These are phyloP conservation scores for Acleris sparsana DNA, from an alignment of 2,888 invertebrate genomes.

Conservation along the genomic window DNA sequence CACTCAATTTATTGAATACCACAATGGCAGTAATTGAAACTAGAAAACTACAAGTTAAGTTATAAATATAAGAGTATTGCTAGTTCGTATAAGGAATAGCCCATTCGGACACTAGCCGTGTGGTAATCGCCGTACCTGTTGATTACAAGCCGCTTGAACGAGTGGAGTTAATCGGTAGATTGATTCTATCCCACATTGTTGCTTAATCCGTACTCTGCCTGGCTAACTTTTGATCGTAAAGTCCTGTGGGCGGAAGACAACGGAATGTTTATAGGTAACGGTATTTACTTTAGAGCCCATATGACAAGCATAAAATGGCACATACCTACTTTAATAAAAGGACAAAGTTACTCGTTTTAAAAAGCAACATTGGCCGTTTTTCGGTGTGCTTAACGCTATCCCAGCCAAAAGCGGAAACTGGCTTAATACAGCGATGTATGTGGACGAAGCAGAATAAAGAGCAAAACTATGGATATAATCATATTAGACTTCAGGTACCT, in stretches of 20 bases:
- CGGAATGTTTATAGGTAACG: neutral
- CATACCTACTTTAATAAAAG: too few species aligned
- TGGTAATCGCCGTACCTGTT: slow-evolving; percentile 34
- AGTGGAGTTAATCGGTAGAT: slow-evolving; percentile 28
- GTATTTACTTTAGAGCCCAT: too few species aligned
- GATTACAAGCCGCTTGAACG: slow-evolving; percentile 31
- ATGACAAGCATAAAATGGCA: too few species aligned
- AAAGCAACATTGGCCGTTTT: too few species aligned
- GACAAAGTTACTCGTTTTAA: too few species aligned
- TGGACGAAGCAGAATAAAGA: too few species aligned
- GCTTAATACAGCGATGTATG: too few species aligned
- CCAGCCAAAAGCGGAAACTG: too few species aligned
- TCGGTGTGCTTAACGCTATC: too few species aligned
- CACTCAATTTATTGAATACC: too few species aligned
- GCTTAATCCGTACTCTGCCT: slow-evolving; percentile 13
- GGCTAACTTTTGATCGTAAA: neutral
- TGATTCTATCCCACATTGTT: slow-evolving; percentile 26
- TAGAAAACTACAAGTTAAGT: too few species aligned
- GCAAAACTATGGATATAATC: neutral
- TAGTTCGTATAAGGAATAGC: slow-evolving; percentile 12
- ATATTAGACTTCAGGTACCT: neutral
- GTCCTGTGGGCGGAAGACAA: neutral
- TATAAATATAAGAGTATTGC: neutral
- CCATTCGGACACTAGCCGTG: slow-evolving; percentile 22
- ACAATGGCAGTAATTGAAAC: too few species aligned